Base-by-base conservation (phyloP, 64 coral and sea anemone genomes). In the Pachyseris speciosa region DNA sequence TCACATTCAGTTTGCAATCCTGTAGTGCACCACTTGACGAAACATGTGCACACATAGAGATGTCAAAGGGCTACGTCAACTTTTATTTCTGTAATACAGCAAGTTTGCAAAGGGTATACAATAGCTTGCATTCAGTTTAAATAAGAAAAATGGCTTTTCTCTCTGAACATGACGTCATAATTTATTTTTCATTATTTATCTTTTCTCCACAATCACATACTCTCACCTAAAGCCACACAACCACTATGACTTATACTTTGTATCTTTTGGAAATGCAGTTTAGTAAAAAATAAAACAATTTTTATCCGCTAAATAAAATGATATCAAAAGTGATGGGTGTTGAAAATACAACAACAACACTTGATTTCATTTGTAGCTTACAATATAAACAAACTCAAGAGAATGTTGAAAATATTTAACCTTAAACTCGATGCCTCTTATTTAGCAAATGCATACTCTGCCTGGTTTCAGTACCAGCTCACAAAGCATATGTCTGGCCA, bases 201-300 rank as follows among this genome's bases (percentile, higher is more conserved):
- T 66, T 29, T 29, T 9, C 63, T 9, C 3, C 11, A 66, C 22
- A 66, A 31, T 9, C 43, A 45, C 43, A 45, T 45, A 45, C 43
- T 45, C 43, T 45, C 43, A 45, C 43, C 43, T 45, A 45, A 45
- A 45, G 43, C 43, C 43, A 45, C 43, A 45, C 43, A 45, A 45
- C 43, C 43, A 45, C 43, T 45, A 66, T 9, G 63, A 3, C 63
- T 66, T 66, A 66, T 25, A 66, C 28, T 66, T 66, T 29, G 63
- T 66, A 66, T 66, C 63, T 66, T 66, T 66, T 66, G 63, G 2
- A 66, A n/a, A n/a, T n/a, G n/a, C n/a, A n/a, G n/a, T n/a, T n/a
- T n/a, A n/a, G n/a, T n/a, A n/a, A n/a, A n/a, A n/a, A n/a, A n/a
- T n/a, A n/a, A n/a, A n/a, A n/a, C 6, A 19, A 28, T 66, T 66